Percentiles rank a stretch among this genome's conserved stretches.
phyloP scores from a whole-genome alignment of 2,113 vertebrate species.

The Archocentrus centrarchus region DNA sequence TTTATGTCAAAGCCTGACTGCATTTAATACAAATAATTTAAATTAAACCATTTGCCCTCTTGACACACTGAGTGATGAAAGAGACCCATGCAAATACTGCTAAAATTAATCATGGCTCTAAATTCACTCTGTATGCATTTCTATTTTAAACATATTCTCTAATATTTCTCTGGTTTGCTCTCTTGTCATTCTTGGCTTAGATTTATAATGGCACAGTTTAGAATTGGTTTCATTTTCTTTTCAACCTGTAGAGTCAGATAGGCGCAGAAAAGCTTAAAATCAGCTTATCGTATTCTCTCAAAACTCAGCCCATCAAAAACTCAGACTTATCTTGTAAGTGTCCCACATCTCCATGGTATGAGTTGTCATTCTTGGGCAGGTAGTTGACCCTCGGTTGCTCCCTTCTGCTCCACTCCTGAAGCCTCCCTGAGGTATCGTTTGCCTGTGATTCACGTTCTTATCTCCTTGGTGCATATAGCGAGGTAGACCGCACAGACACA shows the following conservation, averaged over 20 bases:
- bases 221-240: conserved; percentile 42
- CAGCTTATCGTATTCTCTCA: conserved; percentile 46
- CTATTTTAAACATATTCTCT: conserved; percentile 4
- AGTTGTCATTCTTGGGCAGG: conserved; percentile 58
- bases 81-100: not conserved
- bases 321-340: conserved; percentile 54
- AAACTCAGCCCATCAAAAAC: conserved; percentile 41
- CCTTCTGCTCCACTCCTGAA: conserved; percentile 33
- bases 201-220: conserved; percentile 31
- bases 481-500: conserved; percentile 57
- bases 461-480: conserved; percentile 67
- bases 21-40: conserved; percentile 31
- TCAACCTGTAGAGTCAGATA: conserved; percentile 26
- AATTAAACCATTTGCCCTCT: conserved; percentile 9
- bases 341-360: conserved; percentile 48
- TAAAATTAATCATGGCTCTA: conserved; percentile 18
- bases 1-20: conserved; percentile 24
- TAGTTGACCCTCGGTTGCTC: conserved; percentile 60
- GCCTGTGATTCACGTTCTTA: conserved; percentile 67
- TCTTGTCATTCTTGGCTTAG: not conserved
- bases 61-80: not conserved
- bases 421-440: conserved; percentile 57
- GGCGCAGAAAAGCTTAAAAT: conserved; percentile 16
- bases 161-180: conserved; percentile 12
- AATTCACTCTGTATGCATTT: conserved; percentile 18